Evolutionary conservation across 53 echinoderm and acorn worm species (phyloP).

Genomic region (Stichopus horrens): DNA sequence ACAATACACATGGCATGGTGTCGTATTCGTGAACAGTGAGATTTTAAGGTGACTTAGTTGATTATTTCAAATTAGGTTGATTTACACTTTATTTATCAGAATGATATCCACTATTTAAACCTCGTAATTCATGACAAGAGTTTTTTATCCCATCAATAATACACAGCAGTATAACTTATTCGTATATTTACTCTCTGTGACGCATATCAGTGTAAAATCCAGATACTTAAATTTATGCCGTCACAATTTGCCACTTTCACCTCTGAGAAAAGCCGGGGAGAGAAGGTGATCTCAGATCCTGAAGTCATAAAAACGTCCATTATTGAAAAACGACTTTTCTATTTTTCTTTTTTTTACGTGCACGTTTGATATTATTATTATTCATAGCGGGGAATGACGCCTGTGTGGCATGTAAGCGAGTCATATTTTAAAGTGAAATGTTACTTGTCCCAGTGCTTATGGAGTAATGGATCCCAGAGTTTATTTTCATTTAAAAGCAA

Average conservation of each 20-base stretch:
- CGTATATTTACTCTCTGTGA: not conserved
- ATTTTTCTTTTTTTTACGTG: not conserved
- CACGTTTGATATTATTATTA: no score
- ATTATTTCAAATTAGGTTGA: not conserved
- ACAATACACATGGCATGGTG: no score
- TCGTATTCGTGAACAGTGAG: no score
- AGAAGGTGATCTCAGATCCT: not conserved
- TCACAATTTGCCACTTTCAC: not conserved
- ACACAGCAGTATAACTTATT: not conserved
- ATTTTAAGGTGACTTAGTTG: no score
- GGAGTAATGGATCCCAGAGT: constrained; percentile 11
- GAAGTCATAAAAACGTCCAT: constrained; percentile 14
- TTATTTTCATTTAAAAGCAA: constrained; percentile 22
- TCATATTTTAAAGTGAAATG: constrained; percentile 4
- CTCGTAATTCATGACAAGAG: not conserved
- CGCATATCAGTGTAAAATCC: not conserved
- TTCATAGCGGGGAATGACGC: no score
- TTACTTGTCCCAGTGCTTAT: not conserved
- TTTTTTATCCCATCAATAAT: not conserved
- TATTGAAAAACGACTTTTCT: constrained; percentile 13
- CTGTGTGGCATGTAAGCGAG: not conserved
- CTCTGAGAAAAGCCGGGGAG: not conserved
- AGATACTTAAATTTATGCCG: not conserved
- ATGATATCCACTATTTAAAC: not conserved
- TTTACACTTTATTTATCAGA: not conserved